Conservation (phyloP, 2,797 vertebrate species). For the Sebastes miniatus region DNA sequence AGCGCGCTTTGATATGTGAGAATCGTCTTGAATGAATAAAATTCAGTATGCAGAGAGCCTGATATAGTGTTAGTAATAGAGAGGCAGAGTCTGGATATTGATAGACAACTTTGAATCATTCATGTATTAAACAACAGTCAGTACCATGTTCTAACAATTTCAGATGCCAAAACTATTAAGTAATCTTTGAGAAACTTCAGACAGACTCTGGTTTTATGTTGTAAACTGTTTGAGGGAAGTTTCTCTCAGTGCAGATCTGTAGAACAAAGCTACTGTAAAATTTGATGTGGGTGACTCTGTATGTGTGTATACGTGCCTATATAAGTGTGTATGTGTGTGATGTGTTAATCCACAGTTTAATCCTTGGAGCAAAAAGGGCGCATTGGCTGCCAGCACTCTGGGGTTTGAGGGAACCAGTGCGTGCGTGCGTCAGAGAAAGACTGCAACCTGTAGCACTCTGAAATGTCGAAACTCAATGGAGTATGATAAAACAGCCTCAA, state of each 20-base stretch:
- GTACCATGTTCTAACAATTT: not conserved
- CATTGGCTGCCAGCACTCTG: slow-evolving; percentile 33
- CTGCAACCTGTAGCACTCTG: slow-evolving; percentile 20
- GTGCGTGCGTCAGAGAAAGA: slow-evolving; percentile 5
- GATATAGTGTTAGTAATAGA: not conserved
- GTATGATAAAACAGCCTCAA: slow-evolving; percentile 10
- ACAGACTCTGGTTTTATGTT: slow-evolving; percentile 7
- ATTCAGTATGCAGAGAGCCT: not conserved
- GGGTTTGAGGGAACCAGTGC: slow-evolving; percentile 13
- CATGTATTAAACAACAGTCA: not conserved
- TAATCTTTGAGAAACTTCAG: slow-evolving; percentile 16
- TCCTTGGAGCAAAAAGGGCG: slow-evolving; percentile 37
- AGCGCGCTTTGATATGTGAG: not conserved
- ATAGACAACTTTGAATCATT: not conserved
- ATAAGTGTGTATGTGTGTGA: slow-evolving; percentile 17
- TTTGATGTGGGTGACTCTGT: slow-evolving; percentile 24
- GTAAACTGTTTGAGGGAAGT: slow-evolving; percentile 20
- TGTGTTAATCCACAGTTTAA: slow-evolving; percentile 66
- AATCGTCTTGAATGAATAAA: not conserved
- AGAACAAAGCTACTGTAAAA: slow-evolving; percentile 61
- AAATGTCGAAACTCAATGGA: slow-evolving; percentile 19
- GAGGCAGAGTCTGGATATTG: not conserved
- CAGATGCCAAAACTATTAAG: not conserved
- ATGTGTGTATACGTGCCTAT: not conserved
- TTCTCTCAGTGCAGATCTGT: slow-evolving; percentile 27